These are phyloP conservation scores for Drosophila lini DNA, from an alignment of 1,140 invertebrate species.

Conservation along the genomic window DNA sequence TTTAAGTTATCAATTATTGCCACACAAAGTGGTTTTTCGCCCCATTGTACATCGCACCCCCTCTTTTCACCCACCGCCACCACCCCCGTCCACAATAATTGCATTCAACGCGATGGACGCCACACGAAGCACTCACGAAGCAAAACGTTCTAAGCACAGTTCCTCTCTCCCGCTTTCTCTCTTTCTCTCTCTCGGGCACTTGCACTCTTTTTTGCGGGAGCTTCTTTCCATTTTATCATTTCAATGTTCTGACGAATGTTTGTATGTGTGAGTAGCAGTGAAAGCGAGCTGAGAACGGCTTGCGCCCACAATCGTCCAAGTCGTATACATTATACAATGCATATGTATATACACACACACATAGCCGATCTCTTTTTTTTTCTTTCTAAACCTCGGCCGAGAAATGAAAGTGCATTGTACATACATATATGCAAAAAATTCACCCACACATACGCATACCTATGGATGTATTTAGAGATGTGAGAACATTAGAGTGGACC, in stretches of 20 bases:
- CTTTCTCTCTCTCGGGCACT: slow-evolving; percentile 8
- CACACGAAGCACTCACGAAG: slow-evolving; percentile 20
- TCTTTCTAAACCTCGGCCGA: background rate
- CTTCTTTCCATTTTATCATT: slow-evolving; percentile 10
- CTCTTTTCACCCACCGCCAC: background rate
- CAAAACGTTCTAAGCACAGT: slow-evolving; percentile 22
- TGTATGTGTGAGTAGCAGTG: slow-evolving; percentile 3
- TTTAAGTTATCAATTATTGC: background rate
- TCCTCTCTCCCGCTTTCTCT: slow-evolving; percentile 10
- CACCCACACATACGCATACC: background rate
- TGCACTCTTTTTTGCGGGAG: slow-evolving; percentile 31
- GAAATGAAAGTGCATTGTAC: slow-evolving; percentile 14
- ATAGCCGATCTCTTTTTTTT: slow-evolving; percentile 1
- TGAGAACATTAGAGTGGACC: slow-evolving; percentile 7
- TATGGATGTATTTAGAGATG: background rate
- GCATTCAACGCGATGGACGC: slow-evolving; percentile 31
- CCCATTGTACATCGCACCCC: background rate
- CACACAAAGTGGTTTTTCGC: background rate
- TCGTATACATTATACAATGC: background rate
- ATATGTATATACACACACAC: no score
- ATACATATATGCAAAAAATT: slow-evolving; percentile 2
- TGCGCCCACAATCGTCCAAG: background rate
- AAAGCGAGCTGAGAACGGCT: slow-evolving; percentile 13
- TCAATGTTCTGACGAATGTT: background rate
- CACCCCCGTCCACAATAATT: slow-evolving; percentile 1